Evolutionary conservation across 2,113 vertebrate species (phyloP).

Genomic region (Lampris megalopsis): DNA sequence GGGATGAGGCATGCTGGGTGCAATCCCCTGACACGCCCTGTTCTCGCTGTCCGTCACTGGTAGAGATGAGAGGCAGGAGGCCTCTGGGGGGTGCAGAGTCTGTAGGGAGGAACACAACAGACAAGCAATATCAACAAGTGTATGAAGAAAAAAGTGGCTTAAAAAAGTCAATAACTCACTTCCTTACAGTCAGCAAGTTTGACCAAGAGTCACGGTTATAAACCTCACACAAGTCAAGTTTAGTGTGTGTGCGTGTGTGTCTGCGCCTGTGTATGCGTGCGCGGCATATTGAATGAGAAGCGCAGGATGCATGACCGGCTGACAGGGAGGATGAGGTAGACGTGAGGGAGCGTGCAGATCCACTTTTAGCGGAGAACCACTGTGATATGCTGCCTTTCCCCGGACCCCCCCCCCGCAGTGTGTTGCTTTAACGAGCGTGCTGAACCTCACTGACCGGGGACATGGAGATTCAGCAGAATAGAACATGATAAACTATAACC

Average conservation of each 20-base stretch:
- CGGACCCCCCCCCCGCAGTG: too few species aligned
- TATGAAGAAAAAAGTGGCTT: conserved; percentile 15
- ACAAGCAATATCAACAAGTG: conserved; percentile 29
- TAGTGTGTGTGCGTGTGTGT: conserved; percentile 9
- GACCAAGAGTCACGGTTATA: conserved; percentile 53
- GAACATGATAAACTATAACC: too few species aligned
- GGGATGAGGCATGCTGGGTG: conserved; percentile 54
- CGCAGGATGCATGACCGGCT: conserved; percentile 38
- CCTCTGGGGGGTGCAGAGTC: conserved; percentile 58
- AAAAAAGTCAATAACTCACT: conserved; percentile 18
- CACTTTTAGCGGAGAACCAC: conserved; percentile 24
- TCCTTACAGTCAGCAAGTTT: conserved; percentile 14
- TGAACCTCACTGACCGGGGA: too few species aligned
- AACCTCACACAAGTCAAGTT: background rate
- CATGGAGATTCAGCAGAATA: too few species aligned
- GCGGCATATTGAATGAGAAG: conserved; percentile 56
- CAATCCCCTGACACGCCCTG: conserved; percentile 17
- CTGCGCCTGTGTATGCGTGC: conserved; percentile 28
- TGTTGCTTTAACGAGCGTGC: too few species aligned
- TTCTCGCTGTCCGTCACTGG: background rate
- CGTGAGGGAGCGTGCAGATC: conserved; percentile 33
- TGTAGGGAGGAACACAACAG: conserved; percentile 38
- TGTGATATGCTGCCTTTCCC: background rate
- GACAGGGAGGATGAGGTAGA: conserved; percentile 41
- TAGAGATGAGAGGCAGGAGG: conserved; percentile 37